Base-by-base conservation (phyloP, 2,113 vertebrate species). In the Suncus etruscus region DNA sequence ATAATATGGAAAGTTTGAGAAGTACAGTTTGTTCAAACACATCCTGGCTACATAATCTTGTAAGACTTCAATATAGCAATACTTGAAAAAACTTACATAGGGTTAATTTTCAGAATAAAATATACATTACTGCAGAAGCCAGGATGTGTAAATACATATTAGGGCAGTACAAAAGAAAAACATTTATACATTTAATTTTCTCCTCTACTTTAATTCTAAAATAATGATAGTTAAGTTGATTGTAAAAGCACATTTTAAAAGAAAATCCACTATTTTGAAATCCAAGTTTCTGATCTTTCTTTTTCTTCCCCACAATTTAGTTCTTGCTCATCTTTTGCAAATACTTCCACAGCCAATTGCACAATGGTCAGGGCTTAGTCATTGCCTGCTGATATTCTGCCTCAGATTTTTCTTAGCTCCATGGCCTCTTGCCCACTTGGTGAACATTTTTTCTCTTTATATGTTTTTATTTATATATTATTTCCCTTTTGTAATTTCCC, bases 381-480 rank as follows among this genome's bases (percentile, higher is more conserved):
- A 15, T 3, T 50, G 7, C 7, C 58, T 61, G 58, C 16, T 61
- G 58, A 61, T 61, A 61, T 20, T 61, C 7, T 16, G 58, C 18
- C 18, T 61, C 58, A 22, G 58, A 16, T 6, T 61, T 61, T 61
- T 61, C 58, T 61, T 61, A 16, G 58, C 58, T 20, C 58, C 16
- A 3, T 18, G n/a, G n/a, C 54, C 8, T 86, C 61, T 20, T 65
- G 39, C 32, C 47, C 27, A 54, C 66, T 83, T 32, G 45, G 45
- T 54, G 66, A 77, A 15, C 65, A 6, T 86, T 54, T 69, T 83
- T 69, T 79, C 4, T 86, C 90, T 80, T 32, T 91, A 70, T 48
- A 87, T 8, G 45, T 83, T 68, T 45, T 87, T 74, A 29, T 29
- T 79, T 32, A 66, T 61, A 58, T 75, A 18, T 24, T 50, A 12